Conservation (phyloP, 1,140 invertebrate species). For the Eulimnadia texana region DNA sequence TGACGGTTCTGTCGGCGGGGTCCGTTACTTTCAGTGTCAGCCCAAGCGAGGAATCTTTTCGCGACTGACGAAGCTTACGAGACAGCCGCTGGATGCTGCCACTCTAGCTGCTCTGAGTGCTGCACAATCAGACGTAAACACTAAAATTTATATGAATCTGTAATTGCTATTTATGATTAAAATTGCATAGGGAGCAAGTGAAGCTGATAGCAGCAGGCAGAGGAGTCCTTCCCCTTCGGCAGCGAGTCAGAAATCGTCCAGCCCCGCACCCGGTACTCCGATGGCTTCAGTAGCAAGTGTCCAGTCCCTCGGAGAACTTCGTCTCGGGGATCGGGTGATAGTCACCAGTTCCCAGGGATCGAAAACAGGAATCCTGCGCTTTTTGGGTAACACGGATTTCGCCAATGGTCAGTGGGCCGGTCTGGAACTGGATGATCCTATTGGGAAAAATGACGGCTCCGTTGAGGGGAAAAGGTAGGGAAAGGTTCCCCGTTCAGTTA, state of each 20-base stretch:
- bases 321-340: constrained; percentile 78
- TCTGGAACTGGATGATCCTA: constrained; percentile 80
- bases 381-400: constrained; percentile 73
- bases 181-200: not conserved
- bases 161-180: not conserved
- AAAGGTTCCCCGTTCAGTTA: too few relatives aligned
- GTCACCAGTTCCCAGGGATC: constrained; percentile 65
- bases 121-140: constrained; percentile 2
- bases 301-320: constrained; percentile 39
- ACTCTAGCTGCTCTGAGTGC: not conserved
- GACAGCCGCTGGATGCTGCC: constrained; percentile 40
- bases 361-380: constrained; percentile 73
- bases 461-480: constrained; percentile 52
- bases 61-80: constrained; percentile 68
- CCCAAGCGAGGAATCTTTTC: constrained; percentile 87
- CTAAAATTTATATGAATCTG: not conserved
- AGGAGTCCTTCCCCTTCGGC: constrained; percentile 13
- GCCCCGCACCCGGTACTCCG: constrained; percentile 12
- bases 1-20: constrained; percentile 85
- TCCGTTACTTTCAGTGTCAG: constrained; percentile 86
- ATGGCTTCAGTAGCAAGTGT: constrained; percentile 8
- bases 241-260: constrained; percentile 16
- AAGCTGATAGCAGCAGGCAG: not conserved
- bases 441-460: constrained; percentile 91
- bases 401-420: constrained; percentile 86